Evolutionary conservation across 2,113 vertebrate genomes (phyloP).

Genomic region (Rhabdomys dilectus): DNA sequence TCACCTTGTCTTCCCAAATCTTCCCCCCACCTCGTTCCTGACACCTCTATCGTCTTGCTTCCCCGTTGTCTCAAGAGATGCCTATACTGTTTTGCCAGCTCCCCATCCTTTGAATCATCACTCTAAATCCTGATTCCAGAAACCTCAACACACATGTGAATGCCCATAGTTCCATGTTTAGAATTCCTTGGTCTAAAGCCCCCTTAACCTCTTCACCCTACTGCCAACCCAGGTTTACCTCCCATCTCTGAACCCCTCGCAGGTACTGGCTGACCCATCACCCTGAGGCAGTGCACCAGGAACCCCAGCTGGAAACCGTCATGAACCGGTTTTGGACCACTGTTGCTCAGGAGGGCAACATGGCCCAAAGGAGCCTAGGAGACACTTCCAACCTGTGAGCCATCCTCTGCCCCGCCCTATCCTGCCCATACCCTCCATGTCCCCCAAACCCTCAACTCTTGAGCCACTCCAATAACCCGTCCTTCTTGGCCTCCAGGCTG

Average conservation of each 20-base stretch:
- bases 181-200: background rate
- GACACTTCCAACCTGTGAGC: slow-evolving; percentile 90
- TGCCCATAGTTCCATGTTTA: background rate
- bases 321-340: slow-evolving; percentile 91
- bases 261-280: slow-evolving; percentile 93
- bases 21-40: background rate
- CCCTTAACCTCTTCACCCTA: background rate
- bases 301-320: slow-evolving; percentile 89
- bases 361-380: slow-evolving; percentile 85
- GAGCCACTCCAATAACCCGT: background rate
- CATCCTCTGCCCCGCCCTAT: background rate
- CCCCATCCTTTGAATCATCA: background rate
- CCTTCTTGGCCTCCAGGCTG: slow-evolving; percentile 64
- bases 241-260: slow-evolving; percentile 11
- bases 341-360: slow-evolving; percentile 86
- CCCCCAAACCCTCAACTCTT: background rate
- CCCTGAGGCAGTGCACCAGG: slow-evolving; percentile 89
- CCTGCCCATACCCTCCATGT: background rate
- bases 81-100: background rate
- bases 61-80: background rate
- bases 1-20: background rate
- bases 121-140: background rate
- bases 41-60: background rate
- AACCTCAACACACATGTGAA: background rate
- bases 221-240: background rate